phyloP scores from a whole-genome alignment of 1,140 invertebrate species.

The Danaus plexippus region DNA sequence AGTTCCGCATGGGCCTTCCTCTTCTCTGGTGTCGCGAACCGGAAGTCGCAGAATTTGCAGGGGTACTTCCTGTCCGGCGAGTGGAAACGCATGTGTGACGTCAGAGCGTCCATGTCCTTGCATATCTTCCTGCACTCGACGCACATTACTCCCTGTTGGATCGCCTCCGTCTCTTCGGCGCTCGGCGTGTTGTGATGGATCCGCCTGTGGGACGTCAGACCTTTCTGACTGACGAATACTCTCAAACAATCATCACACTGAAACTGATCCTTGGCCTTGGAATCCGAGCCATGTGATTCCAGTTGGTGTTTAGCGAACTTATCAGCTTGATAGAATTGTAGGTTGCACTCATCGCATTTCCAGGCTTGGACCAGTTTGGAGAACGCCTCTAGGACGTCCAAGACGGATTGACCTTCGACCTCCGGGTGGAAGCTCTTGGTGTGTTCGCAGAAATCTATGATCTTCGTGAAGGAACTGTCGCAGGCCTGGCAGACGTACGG shows the following conservation, averaged over 20 bases:
- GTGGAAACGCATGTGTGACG: constrained; percentile 56
- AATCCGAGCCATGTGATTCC: constrained; percentile 51
- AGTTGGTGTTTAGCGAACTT: constrained; percentile 57
- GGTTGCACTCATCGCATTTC: constrained; percentile 61
- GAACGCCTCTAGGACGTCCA: constrained; percentile 58
- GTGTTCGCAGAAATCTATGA: constrained; percentile 58
- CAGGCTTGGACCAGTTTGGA: constrained; percentile 56
- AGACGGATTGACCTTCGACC: constrained; percentile 51
- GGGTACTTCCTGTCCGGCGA: constrained; percentile 53
- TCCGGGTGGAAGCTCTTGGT: constrained; percentile 55
- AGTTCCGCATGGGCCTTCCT: constrained; percentile 51
- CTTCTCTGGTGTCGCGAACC: constrained; percentile 57
- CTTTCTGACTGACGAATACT: constrained; percentile 56
- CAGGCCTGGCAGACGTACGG: constrained; percentile 53
- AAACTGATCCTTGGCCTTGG: constrained; percentile 44
- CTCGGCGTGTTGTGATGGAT: constrained; percentile 48
- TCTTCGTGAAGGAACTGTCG: constrained; percentile 47
- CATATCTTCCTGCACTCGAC: constrained; percentile 61
- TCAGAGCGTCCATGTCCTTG: constrained; percentile 48
- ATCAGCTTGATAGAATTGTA: constrained; percentile 61
- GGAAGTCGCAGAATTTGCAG: constrained; percentile 63
- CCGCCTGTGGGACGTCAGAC: constrained; percentile 49
- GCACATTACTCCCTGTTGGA: constrained; percentile 49
- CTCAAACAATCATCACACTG: constrained; percentile 55
- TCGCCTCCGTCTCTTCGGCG: constrained; percentile 32